Percentiles rank a stretch among this genome's conserved stretches.
phyloP scores from a whole-genome alignment of 2,113 vertebrate genomes.

The Nothoprocta pentlandii region DNA sequence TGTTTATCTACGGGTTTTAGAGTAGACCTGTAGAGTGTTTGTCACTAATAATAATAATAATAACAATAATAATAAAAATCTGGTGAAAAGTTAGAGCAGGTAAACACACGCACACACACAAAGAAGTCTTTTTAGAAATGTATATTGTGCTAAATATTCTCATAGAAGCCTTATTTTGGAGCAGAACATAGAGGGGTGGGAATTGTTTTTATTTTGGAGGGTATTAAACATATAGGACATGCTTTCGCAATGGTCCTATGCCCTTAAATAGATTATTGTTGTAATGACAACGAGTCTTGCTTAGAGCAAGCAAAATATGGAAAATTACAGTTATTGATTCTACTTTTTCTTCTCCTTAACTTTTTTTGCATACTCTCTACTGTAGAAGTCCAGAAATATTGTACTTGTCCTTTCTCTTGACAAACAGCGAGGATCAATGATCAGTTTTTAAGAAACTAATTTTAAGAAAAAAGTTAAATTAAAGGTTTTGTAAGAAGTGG shows the following conservation, averaged over 20 bases:
- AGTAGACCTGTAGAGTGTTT: background rate
- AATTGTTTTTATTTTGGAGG: background rate
- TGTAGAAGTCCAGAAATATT: background rate
- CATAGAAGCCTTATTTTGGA: background rate
- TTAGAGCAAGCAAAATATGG: background rate
- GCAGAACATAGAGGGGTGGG: fast-evolving
- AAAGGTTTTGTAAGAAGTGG: background rate
- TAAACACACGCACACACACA: background rate
- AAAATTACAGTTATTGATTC: background rate
- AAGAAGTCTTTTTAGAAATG: background rate
- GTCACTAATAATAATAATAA: background rate
- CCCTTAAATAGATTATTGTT: background rate
- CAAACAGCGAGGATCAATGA: background rate
- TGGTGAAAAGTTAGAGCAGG: background rate
- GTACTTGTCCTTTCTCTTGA: background rate
- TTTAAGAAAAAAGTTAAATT: background rate
- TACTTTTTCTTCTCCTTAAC: background rate
- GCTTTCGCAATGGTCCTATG: background rate
- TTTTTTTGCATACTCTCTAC: background rate
- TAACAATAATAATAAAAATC: background rate
- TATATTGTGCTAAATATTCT: background rate
- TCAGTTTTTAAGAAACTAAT: background rate
- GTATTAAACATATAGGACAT: background rate
- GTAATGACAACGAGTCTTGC: background rate
- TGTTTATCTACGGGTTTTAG: too few relatives aligned